A percentile compares a stretch with the other conserved stretches of the same genome.
Conservation (phyloP, 2,113 vertebrate genomes). For the Raja brachyura region DNA sequence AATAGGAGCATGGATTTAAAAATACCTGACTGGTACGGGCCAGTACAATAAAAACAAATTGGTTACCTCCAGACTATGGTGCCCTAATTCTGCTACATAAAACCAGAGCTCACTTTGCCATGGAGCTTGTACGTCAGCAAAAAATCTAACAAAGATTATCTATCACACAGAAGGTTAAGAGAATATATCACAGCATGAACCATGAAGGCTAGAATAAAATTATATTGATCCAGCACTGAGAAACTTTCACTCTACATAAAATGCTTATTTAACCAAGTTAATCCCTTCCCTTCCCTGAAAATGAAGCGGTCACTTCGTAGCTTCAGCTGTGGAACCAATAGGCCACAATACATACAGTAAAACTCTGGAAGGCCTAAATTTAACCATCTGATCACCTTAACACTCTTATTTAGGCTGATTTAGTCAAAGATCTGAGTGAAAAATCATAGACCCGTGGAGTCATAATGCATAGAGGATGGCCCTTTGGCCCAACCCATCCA, state of each 20-base stretch:
- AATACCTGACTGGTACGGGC: background rate
- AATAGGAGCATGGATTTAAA: background rate
- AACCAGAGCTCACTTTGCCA: background rate
- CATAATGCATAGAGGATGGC: no score
- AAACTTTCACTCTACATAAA: slow-evolving; percentile 28
- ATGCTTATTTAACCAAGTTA: slow-evolving; percentile 11
- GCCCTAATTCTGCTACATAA: slow-evolving; percentile 6
- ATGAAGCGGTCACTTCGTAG: background rate
- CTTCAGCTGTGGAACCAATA: background rate
- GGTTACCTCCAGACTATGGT: background rate
- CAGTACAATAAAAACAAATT: background rate
- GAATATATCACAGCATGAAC: slow-evolving; percentile 7
- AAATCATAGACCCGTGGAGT: no score
- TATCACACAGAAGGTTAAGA: slow-evolving; percentile 26
- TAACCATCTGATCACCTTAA: no score
- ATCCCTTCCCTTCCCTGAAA: background rate
- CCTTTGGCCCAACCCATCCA: no score
- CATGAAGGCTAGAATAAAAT: slow-evolving; percentile 25
- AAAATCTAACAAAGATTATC: slow-evolving; percentile 28
- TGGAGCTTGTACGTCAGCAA: background rate
- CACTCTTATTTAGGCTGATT: no score
- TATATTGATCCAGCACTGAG: slow-evolving; percentile 9
- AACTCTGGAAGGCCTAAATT: no score
- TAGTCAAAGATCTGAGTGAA: no score
- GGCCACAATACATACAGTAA: background rate